Percentiles rank a stretch among this genome's conserved stretches.
These are phyloP conservation scores for Eulemur albifrons DNA, from an alignment of 2,797 vertebrate species.

Conservation along the genomic window DNA sequence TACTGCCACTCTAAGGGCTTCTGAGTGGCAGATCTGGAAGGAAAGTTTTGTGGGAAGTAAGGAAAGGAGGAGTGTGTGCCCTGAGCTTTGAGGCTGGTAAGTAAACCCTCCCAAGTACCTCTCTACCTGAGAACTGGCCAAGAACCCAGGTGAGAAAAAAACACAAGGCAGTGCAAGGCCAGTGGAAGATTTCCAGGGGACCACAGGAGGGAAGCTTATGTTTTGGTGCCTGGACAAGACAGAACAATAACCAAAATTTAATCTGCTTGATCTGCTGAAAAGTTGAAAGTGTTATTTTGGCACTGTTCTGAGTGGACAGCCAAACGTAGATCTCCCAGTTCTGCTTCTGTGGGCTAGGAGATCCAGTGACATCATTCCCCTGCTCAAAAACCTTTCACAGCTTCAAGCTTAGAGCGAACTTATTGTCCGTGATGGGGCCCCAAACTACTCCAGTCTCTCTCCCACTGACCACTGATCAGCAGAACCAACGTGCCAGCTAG, in stretches of 20 bases:
- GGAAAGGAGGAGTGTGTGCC: conserved; percentile 26
- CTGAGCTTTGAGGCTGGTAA: conserved; percentile 31
- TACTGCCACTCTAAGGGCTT: conserved; percentile 49
- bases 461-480: not conserved
- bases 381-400: not conserved
- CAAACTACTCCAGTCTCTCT: not conserved
- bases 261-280: conserved; percentile 37
- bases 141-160: not conserved
- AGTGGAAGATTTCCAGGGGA: not conserved
- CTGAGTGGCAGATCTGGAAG: conserved; percentile 40
- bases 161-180: not conserved
- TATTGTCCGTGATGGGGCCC: not conserved
- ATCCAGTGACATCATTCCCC: not conserved
- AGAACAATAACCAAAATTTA: conserved; percentile 38
- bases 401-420: not conserved
- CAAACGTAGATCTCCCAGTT: not conserved
- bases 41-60: conserved; percentile 49
- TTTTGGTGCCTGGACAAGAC: conserved; percentile 14
- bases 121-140: conserved; percentile 29
- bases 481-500: not conserved
- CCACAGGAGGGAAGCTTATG: conserved; percentile 40
- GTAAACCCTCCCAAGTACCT: conserved; percentile 37
- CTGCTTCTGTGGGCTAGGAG: not conserved
- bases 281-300: conserved; percentile 4
- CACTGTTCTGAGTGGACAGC: not conserved